Conservation (phyloP, 2,797 vertebrate genomes). For the Carapus acus region DNA sequence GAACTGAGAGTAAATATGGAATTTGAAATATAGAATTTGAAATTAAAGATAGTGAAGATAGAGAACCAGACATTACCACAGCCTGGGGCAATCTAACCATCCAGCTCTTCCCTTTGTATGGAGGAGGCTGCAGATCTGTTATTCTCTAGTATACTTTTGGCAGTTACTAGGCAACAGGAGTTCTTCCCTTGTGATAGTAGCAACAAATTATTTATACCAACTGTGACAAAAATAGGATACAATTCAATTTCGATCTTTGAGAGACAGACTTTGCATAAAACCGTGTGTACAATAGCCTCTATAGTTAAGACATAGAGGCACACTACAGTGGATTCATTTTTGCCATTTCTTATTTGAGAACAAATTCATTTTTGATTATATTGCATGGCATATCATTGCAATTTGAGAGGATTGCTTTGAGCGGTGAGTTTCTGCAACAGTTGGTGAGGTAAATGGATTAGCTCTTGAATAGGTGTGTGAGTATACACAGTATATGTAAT, state of each 20-base stretch:
- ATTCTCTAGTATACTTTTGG: not conserved
- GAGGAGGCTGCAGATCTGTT: not conserved
- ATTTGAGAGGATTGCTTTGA: not conserved
- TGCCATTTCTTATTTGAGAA: not conserved
- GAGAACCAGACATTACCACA: not conserved
- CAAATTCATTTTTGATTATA: not conserved
- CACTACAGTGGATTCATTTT: too few species aligned
- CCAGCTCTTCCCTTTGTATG: not conserved
- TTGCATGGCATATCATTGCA: not conserved
- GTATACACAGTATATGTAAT: too few species aligned
- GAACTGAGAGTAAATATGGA: too few species aligned
- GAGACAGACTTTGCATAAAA: not conserved
- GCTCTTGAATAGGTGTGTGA: too few species aligned
- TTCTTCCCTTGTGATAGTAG: not conserved
- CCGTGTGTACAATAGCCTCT: not conserved
- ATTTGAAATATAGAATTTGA: too few species aligned
- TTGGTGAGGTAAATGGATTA: too few species aligned
- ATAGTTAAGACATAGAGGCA: too few species aligned
- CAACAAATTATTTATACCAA: not conserved
- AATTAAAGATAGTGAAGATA: too few species aligned
- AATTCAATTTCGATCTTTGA: not conserved
- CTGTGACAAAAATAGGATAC: not conserved
- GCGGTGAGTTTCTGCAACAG: too few species aligned
- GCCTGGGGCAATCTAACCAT: not conserved
- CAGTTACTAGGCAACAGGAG: slow-evolving; percentile 1